A percentile compares a stretch with the other conserved stretches of the same genome.
Conservation (phyloP, 2,888 invertebrate genomes). For the Xanthia icteritia region DNA sequence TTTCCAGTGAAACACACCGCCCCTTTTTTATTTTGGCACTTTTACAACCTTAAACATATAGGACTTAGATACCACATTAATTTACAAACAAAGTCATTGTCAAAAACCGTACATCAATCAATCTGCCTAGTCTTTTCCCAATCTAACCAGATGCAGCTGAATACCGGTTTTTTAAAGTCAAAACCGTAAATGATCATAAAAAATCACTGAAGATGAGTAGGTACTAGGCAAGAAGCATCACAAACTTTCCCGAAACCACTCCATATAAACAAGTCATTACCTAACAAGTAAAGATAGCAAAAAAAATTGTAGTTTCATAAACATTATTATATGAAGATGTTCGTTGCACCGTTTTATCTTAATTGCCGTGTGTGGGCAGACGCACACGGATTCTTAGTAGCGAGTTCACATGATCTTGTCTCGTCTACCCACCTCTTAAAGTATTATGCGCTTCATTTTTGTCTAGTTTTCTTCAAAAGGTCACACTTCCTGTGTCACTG, state of each 20-base stretch:
- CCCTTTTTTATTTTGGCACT: background rate
- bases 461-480: constrained; percentile 60
- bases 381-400: constrained; percentile 79
- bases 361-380: constrained; percentile 72
- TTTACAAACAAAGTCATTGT: too few relatives aligned
- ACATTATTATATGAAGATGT: constrained; percentile 65
- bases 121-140: too few relatives aligned
- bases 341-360: constrained; percentile 71
- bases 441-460: constrained; percentile 43
- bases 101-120: too few relatives aligned
- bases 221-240: background rate
- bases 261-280: constrained; percentile 48
- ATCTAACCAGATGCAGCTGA: too few relatives aligned
- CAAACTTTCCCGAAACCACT: constrained; percentile 21
- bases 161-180: too few relatives aligned
- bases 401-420: constrained; percentile 73
- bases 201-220: background rate
- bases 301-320: constrained; percentile 55
- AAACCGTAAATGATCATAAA: background rate
- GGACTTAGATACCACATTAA: too few relatives aligned
- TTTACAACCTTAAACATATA: too few relatives aligned
- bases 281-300: constrained; percentile 39
- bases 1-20: background rate
- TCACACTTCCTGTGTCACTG: constrained; percentile 62
- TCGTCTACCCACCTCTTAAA: constrained; percentile 57